Evolutionary conservation across 2,888 invertebrate species (phyloP).

Genomic region (Eupithecia pulchellata): DNA sequence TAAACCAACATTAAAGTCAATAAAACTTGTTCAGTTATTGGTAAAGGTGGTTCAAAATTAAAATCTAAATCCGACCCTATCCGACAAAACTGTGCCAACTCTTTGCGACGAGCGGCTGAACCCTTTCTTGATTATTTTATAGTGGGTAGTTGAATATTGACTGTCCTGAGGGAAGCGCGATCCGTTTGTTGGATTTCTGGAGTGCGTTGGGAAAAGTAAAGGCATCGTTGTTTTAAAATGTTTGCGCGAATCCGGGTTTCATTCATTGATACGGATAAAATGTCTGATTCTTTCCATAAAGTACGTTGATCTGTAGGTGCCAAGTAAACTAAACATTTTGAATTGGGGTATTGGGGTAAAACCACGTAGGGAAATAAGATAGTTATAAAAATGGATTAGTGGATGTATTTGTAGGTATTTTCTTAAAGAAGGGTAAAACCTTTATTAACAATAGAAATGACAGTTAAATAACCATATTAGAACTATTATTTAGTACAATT

Average conservation of each 20-base stretch:
- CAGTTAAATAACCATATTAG: too few relatives aligned
- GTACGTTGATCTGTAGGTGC: too few relatives aligned
- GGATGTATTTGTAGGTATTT: too few relatives aligned
- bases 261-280: neutral
- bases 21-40: neutral
- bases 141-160: constrained; percentile 62
- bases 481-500: too few relatives aligned
- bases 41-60: neutral
- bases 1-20: neutral
- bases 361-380: too few relatives aligned
- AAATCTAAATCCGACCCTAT: neutral
- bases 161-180: constrained; percentile 51
- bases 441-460: too few relatives aligned
- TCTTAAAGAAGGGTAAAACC: too few relatives aligned
- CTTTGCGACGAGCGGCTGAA: constrained; percentile 41
- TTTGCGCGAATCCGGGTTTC: neutral
- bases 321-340: too few relatives aligned
- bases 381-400: too few relatives aligned
- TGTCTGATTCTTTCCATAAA: neutral
- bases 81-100: constrained; percentile 17
- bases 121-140: constrained; percentile 68
- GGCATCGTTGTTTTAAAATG: constrained; percentile 40
- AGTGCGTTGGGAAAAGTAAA: constrained; percentile 36
- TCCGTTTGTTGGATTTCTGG: constrained; percentile 47
- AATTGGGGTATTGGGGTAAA: neutral